These are phyloP conservation scores for Orycteropus afer DNA, from an alignment of 2,113 vertebrate species.

Conservation along the genomic window DNA sequence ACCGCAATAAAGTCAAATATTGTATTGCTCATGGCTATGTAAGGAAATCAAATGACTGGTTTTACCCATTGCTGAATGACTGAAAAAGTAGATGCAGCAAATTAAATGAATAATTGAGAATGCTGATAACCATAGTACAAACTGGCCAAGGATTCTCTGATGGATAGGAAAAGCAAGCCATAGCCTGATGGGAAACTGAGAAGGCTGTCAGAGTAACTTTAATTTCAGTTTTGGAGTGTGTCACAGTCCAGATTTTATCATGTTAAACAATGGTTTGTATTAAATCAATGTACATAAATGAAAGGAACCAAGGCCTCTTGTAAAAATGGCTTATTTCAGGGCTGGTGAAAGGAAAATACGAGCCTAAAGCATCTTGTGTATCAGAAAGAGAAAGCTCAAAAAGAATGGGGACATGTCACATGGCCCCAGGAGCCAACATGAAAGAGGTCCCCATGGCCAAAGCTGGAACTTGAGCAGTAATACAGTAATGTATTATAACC, in stretches of 20 bases:
- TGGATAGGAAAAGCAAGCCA: background rate
- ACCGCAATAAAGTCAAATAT: constrained; percentile 11
- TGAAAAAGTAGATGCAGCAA: background rate
- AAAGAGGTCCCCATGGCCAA: background rate
- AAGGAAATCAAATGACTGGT: background rate
- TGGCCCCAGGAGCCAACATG: background rate
- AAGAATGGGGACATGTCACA: background rate
- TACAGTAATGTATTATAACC: background rate
- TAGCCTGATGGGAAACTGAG: background rate
- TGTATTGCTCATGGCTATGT: background rate
- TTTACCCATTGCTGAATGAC: background rate
- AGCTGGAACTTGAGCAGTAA: background rate
- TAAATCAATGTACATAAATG: constrained; percentile 25
- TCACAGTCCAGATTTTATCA: background rate
- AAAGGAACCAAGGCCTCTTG: constrained; percentile 18
- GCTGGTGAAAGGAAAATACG: background rate
- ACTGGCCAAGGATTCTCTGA: constrained; percentile 14
- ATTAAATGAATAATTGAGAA: background rate
- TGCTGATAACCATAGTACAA: background rate
- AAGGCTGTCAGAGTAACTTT: constrained; percentile 2
- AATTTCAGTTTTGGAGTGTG: background rate
- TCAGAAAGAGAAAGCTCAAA: background rate
- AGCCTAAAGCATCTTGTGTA: background rate
- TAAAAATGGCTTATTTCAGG: background rate
- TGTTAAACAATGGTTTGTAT: background rate